Conservation (phyloP, 2,888 invertebrate genomes). For the Pollenia amentaria region DNA sequence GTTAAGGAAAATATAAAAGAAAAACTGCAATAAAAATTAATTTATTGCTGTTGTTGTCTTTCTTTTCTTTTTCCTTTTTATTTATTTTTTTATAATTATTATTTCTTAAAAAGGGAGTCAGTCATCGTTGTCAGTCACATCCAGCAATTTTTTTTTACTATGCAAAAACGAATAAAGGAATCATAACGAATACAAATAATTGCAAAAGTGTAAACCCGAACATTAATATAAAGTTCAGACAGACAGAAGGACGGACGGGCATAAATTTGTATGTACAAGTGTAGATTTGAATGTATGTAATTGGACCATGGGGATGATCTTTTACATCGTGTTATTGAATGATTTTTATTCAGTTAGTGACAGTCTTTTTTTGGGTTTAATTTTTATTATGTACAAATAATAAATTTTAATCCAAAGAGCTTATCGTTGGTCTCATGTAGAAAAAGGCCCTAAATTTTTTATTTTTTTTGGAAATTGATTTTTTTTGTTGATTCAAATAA, state of each 20-base stretch:
- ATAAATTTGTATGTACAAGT: neutral
- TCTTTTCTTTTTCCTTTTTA: neutral
- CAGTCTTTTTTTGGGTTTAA: conserved; percentile 1
- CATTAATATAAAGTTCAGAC: conserved; percentile 15
- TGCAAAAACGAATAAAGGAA: conserved; percentile 28
- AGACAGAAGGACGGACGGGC: neutral
- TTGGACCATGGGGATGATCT: conserved; percentile 56
- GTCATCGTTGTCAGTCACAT: conserved; percentile 1
- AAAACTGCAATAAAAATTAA: conserved; percentile 33
- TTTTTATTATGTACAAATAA: neutral
- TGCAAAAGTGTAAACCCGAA: conserved; percentile 13
- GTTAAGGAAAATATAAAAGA: conserved; percentile 7
- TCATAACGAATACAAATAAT: conserved; percentile 34
- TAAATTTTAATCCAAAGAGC: conserved; percentile 29
- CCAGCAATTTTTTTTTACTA: conserved; percentile 6
- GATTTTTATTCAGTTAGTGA: conserved; percentile 31
- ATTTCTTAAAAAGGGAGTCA: conserved; percentile 39
- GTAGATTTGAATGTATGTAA: conserved; percentile 1
- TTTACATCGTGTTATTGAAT: conserved; percentile 53
- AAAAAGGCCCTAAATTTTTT: no score
- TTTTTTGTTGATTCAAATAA: no score
- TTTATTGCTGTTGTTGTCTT: conserved; percentile 13
- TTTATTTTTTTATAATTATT: no score
- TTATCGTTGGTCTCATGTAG: neutral
- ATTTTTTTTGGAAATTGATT: no score